Conservation (phyloP, 1,140 invertebrate genomes). For the Dermatophagoides farinae region DNA sequence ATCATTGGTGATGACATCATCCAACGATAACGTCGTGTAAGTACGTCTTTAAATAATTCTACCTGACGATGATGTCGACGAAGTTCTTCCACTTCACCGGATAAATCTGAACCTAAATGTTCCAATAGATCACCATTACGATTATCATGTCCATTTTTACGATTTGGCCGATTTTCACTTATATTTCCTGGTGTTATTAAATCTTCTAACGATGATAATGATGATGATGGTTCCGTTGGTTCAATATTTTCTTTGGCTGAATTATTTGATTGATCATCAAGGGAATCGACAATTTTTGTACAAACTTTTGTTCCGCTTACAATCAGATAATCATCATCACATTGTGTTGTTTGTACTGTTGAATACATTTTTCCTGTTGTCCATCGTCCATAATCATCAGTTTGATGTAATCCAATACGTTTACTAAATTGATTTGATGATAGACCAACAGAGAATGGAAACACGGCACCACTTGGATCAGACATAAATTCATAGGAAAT, state of each 20-base stretch:
- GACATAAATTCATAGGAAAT: slow-evolving; percentile 31
- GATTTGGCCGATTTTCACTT: neutral
- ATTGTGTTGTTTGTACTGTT: slow-evolving; percentile 10
- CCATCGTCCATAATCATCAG: neutral
- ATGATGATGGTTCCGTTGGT: too few species aligned
- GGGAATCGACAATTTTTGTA: neutral
- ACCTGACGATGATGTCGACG: too few species aligned
- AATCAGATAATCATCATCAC: slow-evolving; percentile 19
- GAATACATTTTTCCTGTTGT: neutral
- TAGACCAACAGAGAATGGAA: slow-evolving; percentile 19
- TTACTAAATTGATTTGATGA: slow-evolving; percentile 2
- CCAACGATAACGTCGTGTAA: neutral
- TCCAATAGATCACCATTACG: too few species aligned
- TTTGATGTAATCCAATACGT: neutral
- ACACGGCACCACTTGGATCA: slow-evolving; percentile 2
- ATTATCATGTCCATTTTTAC: neutral
- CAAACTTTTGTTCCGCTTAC: slow-evolving; percentile 19
- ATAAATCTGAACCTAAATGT: too few species aligned
- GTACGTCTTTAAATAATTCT: neutral
- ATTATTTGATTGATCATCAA: too few species aligned
- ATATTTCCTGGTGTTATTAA: neutral
- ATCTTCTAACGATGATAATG: neutral
- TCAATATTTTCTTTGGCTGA: too few species aligned
- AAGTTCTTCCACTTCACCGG: too few species aligned
- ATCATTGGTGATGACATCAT: neutral